Percentiles rank a stretch among this genome's conserved stretches.
phyloP scores from a whole-genome alignment of 2,113 vertebrate species.

The Condylura cristata region DNA sequence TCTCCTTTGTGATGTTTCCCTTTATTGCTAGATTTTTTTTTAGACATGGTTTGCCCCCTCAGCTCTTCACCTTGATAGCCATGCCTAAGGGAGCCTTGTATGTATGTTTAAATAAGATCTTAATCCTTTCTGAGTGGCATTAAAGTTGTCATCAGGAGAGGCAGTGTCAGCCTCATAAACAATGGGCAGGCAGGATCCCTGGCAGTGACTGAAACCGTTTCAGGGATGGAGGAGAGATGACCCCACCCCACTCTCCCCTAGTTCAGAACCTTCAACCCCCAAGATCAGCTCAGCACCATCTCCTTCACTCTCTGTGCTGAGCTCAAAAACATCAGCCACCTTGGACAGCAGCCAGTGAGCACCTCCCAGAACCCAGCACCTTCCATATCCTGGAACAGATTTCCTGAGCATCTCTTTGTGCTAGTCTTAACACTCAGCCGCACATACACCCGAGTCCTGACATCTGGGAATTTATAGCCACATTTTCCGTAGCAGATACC shows the following conservation, averaged over 20 bases:
- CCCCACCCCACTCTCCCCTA: neutral
- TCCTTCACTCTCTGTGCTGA: neutral
- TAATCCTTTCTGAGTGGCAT: conserved; percentile 78
- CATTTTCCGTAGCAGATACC: neutral
- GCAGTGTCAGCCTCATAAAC: conserved; percentile 1
- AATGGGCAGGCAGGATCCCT: neutral
- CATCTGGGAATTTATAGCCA: conserved; percentile 38
- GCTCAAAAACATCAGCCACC: neutral
- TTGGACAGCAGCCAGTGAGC: neutral
- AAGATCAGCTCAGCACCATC: neutral
- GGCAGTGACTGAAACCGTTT: neutral
- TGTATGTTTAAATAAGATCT: conserved; percentile 75
- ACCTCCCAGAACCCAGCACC: neutral
- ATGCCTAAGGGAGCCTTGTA: conserved; percentile 58
- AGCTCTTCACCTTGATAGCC: conserved; percentile 67
- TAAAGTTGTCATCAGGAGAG: conserved; percentile 67
- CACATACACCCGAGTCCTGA: neutral
- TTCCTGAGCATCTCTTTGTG: neutral
- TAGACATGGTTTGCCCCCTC: conserved; percentile 58
- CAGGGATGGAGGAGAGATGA: neutral
- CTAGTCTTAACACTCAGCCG: neutral
- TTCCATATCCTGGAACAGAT: neutral
- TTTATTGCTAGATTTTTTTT: neutral
- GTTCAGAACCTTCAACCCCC: neutral
- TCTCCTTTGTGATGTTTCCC: neutral